Percentiles rank a stretch among this genome's conserved stretches.
Evolutionary conservation across 2,113 vertebrate genomes (phyloP).

Genomic region (Ammodytes marinus): DNA sequence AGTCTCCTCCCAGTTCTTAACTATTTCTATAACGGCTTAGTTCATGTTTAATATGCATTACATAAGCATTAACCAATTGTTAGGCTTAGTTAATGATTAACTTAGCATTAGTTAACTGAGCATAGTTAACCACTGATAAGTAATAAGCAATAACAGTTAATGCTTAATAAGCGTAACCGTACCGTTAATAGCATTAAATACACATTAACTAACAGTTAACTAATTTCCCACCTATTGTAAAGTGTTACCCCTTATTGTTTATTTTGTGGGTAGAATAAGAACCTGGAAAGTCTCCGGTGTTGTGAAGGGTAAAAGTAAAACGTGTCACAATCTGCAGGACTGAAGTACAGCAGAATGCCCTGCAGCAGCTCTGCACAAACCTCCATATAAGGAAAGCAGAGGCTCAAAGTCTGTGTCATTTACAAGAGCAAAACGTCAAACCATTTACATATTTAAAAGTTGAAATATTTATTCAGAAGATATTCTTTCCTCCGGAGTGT

Average conservation of each 20-base stretch:
- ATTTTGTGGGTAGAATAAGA: background rate
- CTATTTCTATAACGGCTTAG: no score
- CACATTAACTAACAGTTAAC: no score
- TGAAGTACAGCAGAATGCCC: background rate
- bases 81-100: no score
- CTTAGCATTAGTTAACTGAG: no score
- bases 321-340: background rate
- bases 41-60: no score
- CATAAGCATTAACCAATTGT: no score
- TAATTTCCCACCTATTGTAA: no score
- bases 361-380: background rate
- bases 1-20: background rate
- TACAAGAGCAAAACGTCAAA: background rate
- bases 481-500: background rate
- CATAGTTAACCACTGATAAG: no score
- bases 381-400: conserved; percentile 15
- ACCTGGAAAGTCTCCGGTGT: background rate
- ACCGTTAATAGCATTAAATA: no score
- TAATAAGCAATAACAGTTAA: no score
- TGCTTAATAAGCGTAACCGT: no score
- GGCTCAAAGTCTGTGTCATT: background rate
- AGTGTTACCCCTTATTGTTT: background rate
- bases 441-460: background rate
- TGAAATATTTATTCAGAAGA: background rate
- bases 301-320: background rate